Evolutionary conservation across 1,140 invertebrate genomes (phyloP), one percentile per base, ranked within the genome.

Genomic region (Calephelis nemesis): DNA sequence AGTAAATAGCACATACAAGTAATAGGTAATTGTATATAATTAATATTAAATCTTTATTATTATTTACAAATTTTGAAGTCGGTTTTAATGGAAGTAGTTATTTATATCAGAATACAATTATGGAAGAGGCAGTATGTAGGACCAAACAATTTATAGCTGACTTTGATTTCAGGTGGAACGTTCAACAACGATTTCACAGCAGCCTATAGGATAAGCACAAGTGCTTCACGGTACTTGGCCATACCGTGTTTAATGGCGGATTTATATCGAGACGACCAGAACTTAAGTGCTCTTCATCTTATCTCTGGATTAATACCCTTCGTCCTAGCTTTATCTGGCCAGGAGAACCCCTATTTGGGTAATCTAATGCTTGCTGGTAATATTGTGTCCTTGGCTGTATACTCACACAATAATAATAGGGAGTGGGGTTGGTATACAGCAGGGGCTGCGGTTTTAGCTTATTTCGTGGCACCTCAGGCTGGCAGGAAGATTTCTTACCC

Each of bases 191-290:
- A 90, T 73, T 79, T 90, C 48, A 74, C 65, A 15, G 58, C 67
- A 73, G 78, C 78, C 50, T 90, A 85, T 69, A n/a, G n/a, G 0
- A 70, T 88, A 12, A 87, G 86, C 66, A 65, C 72, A n/a, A 79
- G 72, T 40, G 86, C 86, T 5, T 68, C 81, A 0, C 69, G 78
- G 49, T 88, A 88, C 66, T 71, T 90, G 5, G 81, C 88, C 0
- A 60, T 90, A n/a, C 85, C 86, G 3, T 88, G 86, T 70, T 62
- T 90, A 11, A 90, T 81, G 71, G 88, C 88, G 0, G 88, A 90
- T 60, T 67, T 90, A 12, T 81, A 85, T 62, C 72, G 78, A 8
- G 66, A 65, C 0, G 78, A 90, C 48, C 63, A 79, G 7, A 50
- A 42, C 5, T 13, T 88, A 7, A 78, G 80, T 30, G 54, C 69